Evolutionary conservation across 92 coral and sea anemone genomes (phyloP), one percentile per base, ranked within the genome.

Genomic region (Epizoanthus stellaris): DNA sequence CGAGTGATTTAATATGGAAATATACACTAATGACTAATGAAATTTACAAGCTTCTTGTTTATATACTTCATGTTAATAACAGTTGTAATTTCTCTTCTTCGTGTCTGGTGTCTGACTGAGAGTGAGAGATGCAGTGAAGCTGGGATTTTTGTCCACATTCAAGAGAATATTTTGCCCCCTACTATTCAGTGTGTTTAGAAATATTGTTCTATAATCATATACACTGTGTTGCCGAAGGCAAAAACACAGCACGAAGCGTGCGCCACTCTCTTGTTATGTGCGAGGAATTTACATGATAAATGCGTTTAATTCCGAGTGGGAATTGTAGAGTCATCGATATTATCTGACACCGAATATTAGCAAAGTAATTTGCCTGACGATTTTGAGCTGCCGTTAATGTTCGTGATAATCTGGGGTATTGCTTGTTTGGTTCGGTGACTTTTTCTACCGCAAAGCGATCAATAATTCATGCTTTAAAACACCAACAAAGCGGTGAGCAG

Each of bases 1-100:
- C 34, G 57, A 85, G 89, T 74, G 80, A 63, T 85, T 85, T 89
- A 53, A 58, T 85, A 85, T 80, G 92, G 89, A 85, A 80, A 86
- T 85, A 74, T 53, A 64, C 82, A 62, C 80, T 80, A 67, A 72
- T 80, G 47, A 25, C 89, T 82, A 70, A 68, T 82, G 86, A 82
- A 82, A 47, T 63, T 79, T 63, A 79, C 72, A 79, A 79, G 83
- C 70, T 45, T 45, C 40, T 15, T 63, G 83, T 79, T 77, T 77
- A 61, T 77, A 42, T 77, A 61, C 70, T 77, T 77, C 23, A 42
- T 63, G 52, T 42, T n/a, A n/a, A n/a, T 61, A 34, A 63, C 62
- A 79, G 64, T 79, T 45, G 49, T 61, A 45, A 21, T 52, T 13
- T 79, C 83, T 79, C 30, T 20, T 79, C 19, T 61, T 12, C 72